Evolutionary conservation across 2,113 vertebrate species (phyloP).

Genomic region (Neotoma lepida): DNA sequence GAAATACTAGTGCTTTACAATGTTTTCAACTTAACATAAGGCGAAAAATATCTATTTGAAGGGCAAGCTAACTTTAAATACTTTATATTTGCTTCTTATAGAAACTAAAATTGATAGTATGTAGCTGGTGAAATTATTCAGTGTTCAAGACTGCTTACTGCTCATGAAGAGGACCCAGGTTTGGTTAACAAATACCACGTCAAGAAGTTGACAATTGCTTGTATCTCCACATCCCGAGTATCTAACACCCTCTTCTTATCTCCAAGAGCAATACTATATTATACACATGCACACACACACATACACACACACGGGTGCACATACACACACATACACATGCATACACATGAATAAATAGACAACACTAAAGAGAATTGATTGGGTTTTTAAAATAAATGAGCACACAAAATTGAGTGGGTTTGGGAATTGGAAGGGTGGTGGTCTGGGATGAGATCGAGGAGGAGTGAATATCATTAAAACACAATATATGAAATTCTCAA

Average conservation of each 20-base stretch:
- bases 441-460: background rate
- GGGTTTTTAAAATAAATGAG: background rate
- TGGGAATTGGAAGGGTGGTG: fast-evolving
- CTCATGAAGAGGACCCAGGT: background rate
- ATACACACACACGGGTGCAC: background rate
- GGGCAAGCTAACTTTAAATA: background rate
- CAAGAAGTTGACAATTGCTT: background rate
- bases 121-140: no score
- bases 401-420: no score
- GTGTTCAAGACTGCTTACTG: background rate
- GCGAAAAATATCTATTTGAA: background rate
- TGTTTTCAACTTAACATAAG: background rate
- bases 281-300: background rate
- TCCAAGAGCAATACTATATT: background rate
- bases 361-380: background rate
- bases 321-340: background rate
- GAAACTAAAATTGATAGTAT: background rate
- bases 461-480: background rate
- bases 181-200: background rate
- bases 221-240: background rate
- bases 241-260: background rate
- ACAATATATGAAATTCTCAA: background rate
- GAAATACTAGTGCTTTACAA: background rate
- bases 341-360: background rate
- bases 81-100: background rate